A percentile compares a stretch with the other conserved stretches of the same genome.
These are phyloP conservation scores for Fratercula arctica DNA, from an alignment of 2,797 vertebrate genomes.

Conservation along the genomic window DNA sequence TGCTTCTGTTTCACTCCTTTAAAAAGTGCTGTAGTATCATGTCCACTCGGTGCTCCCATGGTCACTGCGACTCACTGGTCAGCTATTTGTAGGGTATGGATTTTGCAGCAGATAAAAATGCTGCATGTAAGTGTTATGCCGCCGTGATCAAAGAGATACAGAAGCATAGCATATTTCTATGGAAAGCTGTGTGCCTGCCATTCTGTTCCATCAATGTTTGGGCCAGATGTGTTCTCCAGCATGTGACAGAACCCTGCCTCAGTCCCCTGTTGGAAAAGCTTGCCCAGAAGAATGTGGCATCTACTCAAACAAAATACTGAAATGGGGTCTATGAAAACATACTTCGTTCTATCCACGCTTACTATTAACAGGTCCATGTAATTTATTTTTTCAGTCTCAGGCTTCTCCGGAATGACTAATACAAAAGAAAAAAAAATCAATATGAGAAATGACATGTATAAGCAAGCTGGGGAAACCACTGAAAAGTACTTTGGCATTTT, in stretches of 20 bases:
- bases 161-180: neutral
- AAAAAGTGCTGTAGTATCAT: neutral
- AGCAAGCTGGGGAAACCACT: neutral
- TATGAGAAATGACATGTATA: neutral
- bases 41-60: neutral
- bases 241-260: neutral
- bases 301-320: neutral
- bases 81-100: neutral
- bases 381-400: neutral
- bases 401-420: neutral
- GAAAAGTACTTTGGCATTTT: conserved; percentile 6
- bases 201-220: neutral
- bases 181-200: neutral
- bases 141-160: neutral
- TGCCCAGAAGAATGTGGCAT: neutral
- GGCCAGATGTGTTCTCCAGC: neutral
- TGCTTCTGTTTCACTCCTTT: neutral
- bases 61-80: neutral
- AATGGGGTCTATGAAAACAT: neutral
- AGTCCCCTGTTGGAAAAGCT: neutral
- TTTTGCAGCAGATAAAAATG: neutral
- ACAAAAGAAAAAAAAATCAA: neutral
- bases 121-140: neutral
- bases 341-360: neutral
- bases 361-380: neutral